These are phyloP conservation scores for Zosterops lateralis DNA, from an alignment of 2,113 vertebrate genomes.

Conservation along the genomic window DNA sequence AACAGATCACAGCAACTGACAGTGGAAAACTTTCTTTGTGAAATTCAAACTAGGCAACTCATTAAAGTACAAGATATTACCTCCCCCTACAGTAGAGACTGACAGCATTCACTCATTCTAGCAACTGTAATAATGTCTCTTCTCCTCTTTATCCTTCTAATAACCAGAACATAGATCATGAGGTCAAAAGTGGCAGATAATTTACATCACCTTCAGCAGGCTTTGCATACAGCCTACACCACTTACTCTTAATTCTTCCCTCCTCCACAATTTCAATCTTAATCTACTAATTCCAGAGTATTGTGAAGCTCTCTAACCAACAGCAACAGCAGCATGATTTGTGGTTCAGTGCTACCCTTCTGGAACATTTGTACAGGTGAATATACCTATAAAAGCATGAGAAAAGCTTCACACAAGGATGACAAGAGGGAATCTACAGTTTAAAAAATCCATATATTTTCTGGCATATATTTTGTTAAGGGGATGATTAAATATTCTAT, in stretches of 20 bases:
- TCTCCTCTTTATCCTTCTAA: not conserved
- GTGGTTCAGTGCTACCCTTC: not conserved
- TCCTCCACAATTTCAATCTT: not conserved
- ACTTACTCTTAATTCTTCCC: not conserved
- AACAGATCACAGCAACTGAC: not conserved
- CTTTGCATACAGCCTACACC: not conserved
- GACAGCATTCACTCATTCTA: not conserved
- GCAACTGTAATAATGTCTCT: not conserved
- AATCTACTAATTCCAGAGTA: not conserved
- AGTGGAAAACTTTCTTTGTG: not conserved
- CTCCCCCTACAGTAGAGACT: not conserved
- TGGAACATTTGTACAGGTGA: slow-evolving; percentile 5
- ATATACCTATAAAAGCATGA: not conserved
- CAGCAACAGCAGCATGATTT: not conserved
- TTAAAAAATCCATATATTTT: slow-evolving; percentile 16
- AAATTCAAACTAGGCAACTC: slow-evolving; percentile 1
- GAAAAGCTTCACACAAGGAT: not conserved
- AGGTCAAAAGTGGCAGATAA: not conserved
- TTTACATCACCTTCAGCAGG: not conserved
- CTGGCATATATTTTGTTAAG: not conserved
- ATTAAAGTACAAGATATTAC: not conserved
- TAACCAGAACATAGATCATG: not conserved
- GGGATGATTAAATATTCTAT: slow-evolving; percentile 40
- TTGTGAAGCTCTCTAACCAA: not conserved
- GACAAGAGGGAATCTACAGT: not conserved